phyloP scores from a whole-genome alignment of 2,888 invertebrate genomes.

The Leptopilina myrica region DNA sequence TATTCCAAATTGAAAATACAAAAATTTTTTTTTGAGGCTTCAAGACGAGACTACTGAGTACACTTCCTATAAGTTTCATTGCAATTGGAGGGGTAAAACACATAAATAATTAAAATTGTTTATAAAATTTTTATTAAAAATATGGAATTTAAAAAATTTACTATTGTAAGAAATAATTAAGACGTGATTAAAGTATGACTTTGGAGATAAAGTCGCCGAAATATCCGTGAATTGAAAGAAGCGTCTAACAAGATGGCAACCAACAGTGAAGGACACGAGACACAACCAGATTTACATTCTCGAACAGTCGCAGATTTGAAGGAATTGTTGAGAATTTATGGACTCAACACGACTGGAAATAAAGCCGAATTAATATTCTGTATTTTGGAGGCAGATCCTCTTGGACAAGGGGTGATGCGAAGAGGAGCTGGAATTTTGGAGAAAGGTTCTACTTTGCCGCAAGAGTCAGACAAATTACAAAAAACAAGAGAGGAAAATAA shows the following conservation, averaged over 20 bases:
- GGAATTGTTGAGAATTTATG: background rate
- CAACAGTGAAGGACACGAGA: background rate
- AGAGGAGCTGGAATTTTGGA: background rate
- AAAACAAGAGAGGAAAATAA: background rate
- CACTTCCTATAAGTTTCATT: too few relatives aligned
- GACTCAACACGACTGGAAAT: background rate
- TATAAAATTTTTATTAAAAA: too few relatives aligned
- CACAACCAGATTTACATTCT: background rate
- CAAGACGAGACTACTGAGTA: too few relatives aligned
- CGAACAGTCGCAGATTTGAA: constrained; percentile 5
- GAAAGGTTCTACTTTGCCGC: too few relatives aligned
- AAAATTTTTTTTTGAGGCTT: too few relatives aligned
- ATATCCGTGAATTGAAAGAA: background rate
- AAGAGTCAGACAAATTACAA: background rate
- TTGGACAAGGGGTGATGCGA: background rate
- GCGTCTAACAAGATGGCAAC: background rate
- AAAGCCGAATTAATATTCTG: background rate
- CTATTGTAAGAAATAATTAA: too few relatives aligned
- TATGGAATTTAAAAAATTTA: too few relatives aligned
- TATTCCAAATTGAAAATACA: too few relatives aligned
- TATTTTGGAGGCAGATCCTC: background rate
- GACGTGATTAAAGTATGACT: background rate
- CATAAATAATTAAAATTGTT: too few relatives aligned
- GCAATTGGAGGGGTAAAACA: too few relatives aligned
- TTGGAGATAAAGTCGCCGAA: background rate